Percentiles rank a stretch among this genome's conserved stretches.
These are phyloP conservation scores for Dastarcus helophoroides DNA, from an alignment of 2,888 invertebrate species.

Conservation along the genomic window DNA sequence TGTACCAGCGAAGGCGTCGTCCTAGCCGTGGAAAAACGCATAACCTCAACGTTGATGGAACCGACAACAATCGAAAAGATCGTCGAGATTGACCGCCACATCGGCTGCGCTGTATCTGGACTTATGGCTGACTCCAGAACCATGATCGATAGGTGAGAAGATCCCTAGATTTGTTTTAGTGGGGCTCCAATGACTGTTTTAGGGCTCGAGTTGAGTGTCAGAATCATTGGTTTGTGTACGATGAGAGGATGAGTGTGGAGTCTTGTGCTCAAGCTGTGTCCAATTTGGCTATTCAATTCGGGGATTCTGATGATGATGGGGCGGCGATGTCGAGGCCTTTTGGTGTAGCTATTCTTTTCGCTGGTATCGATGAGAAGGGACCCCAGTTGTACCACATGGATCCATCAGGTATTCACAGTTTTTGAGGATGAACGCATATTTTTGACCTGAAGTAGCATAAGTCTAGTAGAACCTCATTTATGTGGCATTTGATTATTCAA, in stretches of 20 bases:
- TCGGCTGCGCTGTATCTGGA: slow-evolving; percentile 95
- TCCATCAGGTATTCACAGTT: slow-evolving; percentile 74
- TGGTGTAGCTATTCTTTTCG: slow-evolving; percentile 97
- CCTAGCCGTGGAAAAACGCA: slow-evolving; percentile 94
- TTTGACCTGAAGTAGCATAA: too few species aligned
- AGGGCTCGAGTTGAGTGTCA: slow-evolving; percentile 92
- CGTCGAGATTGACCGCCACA: slow-evolving; percentile 94
- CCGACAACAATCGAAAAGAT: slow-evolving; percentile 97
- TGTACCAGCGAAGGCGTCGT: slow-evolving; percentile 94
- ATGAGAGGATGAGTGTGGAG: slow-evolving; percentile 93
- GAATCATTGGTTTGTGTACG: slow-evolving; percentile 97
- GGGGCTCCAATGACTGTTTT: slow-evolving; percentile 1
- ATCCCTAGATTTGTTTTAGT: neutral
- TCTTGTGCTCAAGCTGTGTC: slow-evolving; percentile 98
- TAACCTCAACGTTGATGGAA: slow-evolving; percentile 94
- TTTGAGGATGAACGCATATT: too few species aligned
- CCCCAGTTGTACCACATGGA: slow-evolving; percentile 98
- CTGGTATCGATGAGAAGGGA: slow-evolving; percentile 86
- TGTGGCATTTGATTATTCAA: too few species aligned
- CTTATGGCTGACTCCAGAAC: slow-evolving; percentile 92
- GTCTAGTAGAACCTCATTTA: too few species aligned
- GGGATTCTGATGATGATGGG: slow-evolving; percentile 94
- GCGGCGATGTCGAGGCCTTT: slow-evolving; percentile 95
- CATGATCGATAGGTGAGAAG: slow-evolving; percentile 34
- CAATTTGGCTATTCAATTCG: slow-evolving; percentile 97